Evolutionary conservation across 2,797 vertebrate genomes (phyloP).

Genomic region (Hapalemur alaotrensis): DNA sequence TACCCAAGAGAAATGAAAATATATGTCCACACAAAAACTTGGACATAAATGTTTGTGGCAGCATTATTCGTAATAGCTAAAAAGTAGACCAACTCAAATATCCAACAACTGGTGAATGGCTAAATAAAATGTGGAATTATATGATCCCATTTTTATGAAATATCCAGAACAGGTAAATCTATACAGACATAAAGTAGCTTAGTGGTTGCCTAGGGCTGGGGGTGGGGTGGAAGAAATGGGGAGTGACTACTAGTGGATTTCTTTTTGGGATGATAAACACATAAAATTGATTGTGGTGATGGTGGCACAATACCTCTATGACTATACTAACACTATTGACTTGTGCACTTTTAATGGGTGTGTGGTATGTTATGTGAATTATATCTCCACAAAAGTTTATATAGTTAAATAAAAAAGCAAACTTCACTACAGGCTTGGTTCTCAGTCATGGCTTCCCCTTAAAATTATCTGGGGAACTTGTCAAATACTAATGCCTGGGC

Average conservation of each 20-base stretch:
- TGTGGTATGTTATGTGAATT: not conserved
- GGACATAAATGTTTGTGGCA: not conserved
- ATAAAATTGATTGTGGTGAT: not conserved
- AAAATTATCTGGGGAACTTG: not conserved
- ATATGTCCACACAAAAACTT: not conserved
- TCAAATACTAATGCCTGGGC: not conserved
- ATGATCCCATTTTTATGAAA: not conserved
- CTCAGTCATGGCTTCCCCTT: not conserved
- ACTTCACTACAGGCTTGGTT: not conserved
- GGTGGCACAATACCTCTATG: not conserved
- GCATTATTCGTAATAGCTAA: not conserved
- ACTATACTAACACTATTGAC: not conserved
- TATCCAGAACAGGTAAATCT: not conserved
- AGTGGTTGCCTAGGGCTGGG: not conserved
- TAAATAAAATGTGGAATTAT: not conserved
- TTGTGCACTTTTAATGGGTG: not conserved
- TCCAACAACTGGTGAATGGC: not conserved
- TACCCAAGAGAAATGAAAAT: not conserved
- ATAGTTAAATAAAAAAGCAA: not conserved
- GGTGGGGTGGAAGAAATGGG: not conserved
- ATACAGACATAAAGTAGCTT: not conserved
- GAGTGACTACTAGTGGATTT: not conserved
- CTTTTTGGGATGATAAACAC: not conserved
- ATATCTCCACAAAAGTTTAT: not conserved
- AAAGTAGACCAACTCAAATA: not conserved